Evolutionary conservation across 1,140 invertebrate species (phyloP), one percentile per base, ranked within the genome.

Genomic region (Doryteuthis pealeii): DNA sequence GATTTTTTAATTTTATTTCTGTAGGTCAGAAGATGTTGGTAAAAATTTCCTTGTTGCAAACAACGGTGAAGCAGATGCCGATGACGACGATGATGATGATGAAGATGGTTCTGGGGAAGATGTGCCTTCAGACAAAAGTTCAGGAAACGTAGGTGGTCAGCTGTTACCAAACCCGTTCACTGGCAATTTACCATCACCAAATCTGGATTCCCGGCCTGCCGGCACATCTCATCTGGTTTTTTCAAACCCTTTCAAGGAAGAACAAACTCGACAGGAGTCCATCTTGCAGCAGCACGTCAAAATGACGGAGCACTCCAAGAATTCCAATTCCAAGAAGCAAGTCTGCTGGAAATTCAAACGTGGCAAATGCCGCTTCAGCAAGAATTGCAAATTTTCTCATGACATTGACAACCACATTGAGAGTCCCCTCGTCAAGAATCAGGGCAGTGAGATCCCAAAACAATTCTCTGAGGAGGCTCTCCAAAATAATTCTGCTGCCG

Each of bases 321-420:
- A 92, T 80, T 71, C 92, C 82, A 91, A 92, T 86, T 94, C 96
- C 86, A 94, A 94, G 0, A 93, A 92, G 80, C 95, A 95, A 87
- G 93, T 97, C 49, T 98, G 96, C 85, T 97, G 94, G 93, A 97
- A 96, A 88, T 96, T 95, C 85, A 90, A 93, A 31, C 96, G 95
- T 87, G 95, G 96, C 8, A 90, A 92, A 28, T 98, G 96, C 85
- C 90, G 93, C 43, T 96, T 96, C 89, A 95, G 95, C 6, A 94
- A 95, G 80, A 96, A 95, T 77, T 98, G 96, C 84, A 94, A 93
- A 74, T 98, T 93, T 89, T 94, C 94, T 2, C 96, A 98, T 88
- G 95, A 96, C 82, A 93, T 94, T 0, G 94, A 96, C 87, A 88
- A 68, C 66, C 66, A 68, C 30, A 68, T 68, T 5, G 66, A 68